Percentiles rank a stretch among this genome's conserved stretches.
Evolutionary conservation across 2,797 vertebrate genomes (phyloP).

Genomic region (Hapalemur alaotrensis): DNA sequence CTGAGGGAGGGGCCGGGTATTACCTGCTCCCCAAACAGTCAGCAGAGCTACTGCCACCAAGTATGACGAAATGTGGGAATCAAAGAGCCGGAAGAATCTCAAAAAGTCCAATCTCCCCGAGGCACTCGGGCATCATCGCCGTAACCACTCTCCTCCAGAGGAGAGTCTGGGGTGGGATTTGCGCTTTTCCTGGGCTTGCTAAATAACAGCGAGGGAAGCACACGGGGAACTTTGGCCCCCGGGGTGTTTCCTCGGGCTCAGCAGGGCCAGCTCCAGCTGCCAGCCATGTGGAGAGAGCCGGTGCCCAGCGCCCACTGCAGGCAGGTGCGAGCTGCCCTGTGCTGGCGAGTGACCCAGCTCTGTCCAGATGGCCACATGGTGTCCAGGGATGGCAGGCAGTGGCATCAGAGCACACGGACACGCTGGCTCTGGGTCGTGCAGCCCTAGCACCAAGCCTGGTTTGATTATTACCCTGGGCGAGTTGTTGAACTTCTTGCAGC

Average conservation of each 20-base stretch:
- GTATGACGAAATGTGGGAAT: neutral
- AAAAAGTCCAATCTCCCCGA: neutral
- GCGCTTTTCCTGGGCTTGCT: neutral
- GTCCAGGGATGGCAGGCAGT: too few relatives aligned
- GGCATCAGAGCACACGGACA: accelerated
- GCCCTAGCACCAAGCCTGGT: neutral
- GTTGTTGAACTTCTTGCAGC: neutral
- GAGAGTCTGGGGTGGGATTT: neutral
- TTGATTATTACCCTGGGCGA: neutral
- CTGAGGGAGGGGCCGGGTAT: neutral
- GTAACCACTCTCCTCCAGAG: neutral
- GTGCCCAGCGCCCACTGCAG: accelerated
- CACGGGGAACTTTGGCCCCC: neutral
- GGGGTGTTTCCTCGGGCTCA: neutral
- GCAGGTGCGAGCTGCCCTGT: neutral
- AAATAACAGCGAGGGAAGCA: neutral
- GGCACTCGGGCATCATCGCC: neutral
- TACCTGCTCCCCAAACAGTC: neutral
- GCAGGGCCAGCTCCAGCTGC: neutral
- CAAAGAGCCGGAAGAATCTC: neutral
- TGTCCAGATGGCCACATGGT: accelerated
- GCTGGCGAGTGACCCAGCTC: accelerated
- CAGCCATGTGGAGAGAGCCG: accelerated
- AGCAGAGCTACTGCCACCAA: neutral
- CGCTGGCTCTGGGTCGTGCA: neutral